Evolutionary conservation across 1,140 invertebrate species (phyloP).

Genomic region (Drosophila hydei): DNA sequence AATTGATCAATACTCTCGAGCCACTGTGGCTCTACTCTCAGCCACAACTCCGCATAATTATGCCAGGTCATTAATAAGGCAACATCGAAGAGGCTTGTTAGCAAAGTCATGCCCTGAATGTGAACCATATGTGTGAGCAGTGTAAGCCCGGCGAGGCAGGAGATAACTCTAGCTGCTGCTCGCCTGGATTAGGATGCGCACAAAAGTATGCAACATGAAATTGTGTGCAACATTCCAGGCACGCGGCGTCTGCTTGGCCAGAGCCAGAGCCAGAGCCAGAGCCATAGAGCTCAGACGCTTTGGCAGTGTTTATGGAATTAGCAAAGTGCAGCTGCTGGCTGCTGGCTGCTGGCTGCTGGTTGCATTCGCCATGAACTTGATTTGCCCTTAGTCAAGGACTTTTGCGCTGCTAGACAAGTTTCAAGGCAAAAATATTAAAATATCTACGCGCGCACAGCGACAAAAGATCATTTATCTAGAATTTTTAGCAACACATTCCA

Average conservation of each 20-base stretch:
- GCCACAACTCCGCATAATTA: constrained; percentile 23
- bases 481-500: constrained; percentile 75
- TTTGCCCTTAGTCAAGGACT: constrained; percentile 83
- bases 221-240: constrained; percentile 27
- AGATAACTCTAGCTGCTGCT: background rate
- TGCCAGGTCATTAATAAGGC: constrained; percentile 48
- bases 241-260: constrained; percentile 28
- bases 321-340: constrained; percentile 39
- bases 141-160: background rate
- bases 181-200: constrained; percentile 26
- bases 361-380: constrained; percentile 76
- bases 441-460: constrained; percentile 67
- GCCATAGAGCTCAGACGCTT: constrained; percentile 48
- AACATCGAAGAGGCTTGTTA: constrained; percentile 29
- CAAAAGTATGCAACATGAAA: constrained; percentile 44
- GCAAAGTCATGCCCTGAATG: constrained; percentile 11
- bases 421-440: constrained; percentile 77
- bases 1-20: background rate
- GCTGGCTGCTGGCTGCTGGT: constrained; percentile 19
- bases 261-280: constrained; percentile 5
- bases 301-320: constrained; percentile 64
- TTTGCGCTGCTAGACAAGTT: constrained; percentile 46
- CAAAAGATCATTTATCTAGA: constrained; percentile 78
- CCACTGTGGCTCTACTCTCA: constrained; percentile 21
- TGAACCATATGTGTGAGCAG: constrained; percentile 19